Conservation (phyloP, 2,888 invertebrate species). For the Drosophila meridiana region DNA sequence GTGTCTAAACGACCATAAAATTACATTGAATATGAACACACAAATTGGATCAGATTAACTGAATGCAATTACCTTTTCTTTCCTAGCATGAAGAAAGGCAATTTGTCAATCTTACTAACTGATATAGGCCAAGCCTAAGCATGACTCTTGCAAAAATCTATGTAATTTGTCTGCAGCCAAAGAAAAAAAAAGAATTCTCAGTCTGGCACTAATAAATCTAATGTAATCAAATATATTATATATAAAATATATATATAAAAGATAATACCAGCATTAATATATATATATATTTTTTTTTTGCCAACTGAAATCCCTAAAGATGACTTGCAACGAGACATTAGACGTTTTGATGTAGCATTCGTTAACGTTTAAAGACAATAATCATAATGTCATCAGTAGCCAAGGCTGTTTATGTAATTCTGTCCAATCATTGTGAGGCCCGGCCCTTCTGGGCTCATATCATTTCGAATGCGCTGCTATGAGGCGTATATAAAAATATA, state of each 20-base stretch:
- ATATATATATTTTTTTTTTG: background rate
- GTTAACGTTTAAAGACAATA: constrained; percentile 11
- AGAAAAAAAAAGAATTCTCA: background rate
- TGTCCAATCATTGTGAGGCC: constrained; percentile 33
- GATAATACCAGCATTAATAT: background rate
- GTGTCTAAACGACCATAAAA: background rate
- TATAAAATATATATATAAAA: background rate
- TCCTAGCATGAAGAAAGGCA: background rate
- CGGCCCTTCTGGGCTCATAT: constrained; percentile 32
- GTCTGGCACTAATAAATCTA: background rate
- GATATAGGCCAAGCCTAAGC: background rate
- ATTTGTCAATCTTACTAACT: background rate
- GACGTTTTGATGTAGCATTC: background rate
- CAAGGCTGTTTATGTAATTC: constrained; percentile 5
- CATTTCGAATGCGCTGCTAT: constrained; percentile 20
- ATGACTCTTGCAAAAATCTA: constrained; percentile 1
- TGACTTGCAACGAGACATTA: constrained; percentile 18
- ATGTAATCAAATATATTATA: background rate
- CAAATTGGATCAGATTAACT: background rate
- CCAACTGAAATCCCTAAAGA: background rate
- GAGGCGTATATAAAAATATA: constrained; percentile 19
- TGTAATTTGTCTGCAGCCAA: background rate
- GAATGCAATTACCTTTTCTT: background rate
- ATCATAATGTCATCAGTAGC: constrained; percentile 25
- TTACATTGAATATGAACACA: background rate